Base-by-base conservation (phyloP, 2,888 invertebrate species). In the Autographa gamma region DNA sequence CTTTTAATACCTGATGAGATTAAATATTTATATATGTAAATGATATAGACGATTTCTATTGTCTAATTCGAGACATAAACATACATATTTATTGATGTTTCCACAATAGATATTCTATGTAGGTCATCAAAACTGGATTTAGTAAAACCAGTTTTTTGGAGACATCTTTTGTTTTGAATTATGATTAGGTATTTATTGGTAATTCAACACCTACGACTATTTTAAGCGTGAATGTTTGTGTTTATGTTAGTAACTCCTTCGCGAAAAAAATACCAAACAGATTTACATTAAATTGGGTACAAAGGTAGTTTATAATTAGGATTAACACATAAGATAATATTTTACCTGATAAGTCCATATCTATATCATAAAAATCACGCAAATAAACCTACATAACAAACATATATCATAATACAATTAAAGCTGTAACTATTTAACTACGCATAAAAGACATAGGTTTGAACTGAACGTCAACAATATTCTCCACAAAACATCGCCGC, bases 21-120 rank as follows among this genome's bases (percentile, higher is more conserved):
- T 18, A 25, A 13, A 56, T 56, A 56, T 56, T 19, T 19, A 54
- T 54, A 8, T 54, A 54, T 54, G 11, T 13, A 13, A 25, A 25
- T 56, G 25, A 56, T 56, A 19, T 18, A 25, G 13, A 56, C 54
- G 54, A 56, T 56, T 56, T 56, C 54, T 56, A 56, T 56, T 56
- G 54, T 56, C 54, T 19, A 11, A 25, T 56, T 56, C 25, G 25
- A 13, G 19, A 54, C 19, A 54, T 19, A 56, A 11, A 19, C 9
- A 56, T 56, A 56, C 13, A 13, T 13, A 56, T 56, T 25, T 19
- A 56, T 56, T 11, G 54, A 19, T 13, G 19, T 13, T 25, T 56
- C 13, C 25, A 56, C 13, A 56, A 54, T 54, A 19, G 19, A 19
- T 19, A 56, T 56, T 19, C 25, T 8, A 56, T 13, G 19, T 56